These are phyloP conservation scores for Tipula lateralis DNA, from an alignment of 2,888 invertebrate genomes.

Conservation along the genomic window DNA sequence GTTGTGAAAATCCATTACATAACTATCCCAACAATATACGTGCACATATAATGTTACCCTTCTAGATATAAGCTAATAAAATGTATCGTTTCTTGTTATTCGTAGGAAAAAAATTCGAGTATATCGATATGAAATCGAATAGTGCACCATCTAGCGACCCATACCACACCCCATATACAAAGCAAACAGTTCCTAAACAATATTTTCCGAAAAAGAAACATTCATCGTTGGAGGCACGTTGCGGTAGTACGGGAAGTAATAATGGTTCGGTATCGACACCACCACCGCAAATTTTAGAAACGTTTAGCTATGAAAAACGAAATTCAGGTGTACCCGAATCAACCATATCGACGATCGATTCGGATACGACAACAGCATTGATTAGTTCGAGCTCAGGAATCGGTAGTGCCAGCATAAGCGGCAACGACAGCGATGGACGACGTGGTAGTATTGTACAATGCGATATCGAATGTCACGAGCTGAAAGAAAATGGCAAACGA, in stretches of 20 bases:
- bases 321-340: conserved; percentile 29
- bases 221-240: neutral
- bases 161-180: neutral
- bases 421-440: neutral
- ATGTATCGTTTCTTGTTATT: neutral
- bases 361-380: neutral
- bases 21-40: neutral
- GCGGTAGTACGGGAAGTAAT: neutral
- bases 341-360: neutral
- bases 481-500: neutral
- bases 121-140: conserved; percentile 25
- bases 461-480: neutral
- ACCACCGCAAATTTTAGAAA: conserved; percentile 27
- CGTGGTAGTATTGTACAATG: neutral
- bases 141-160: neutral
- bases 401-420: neutral
- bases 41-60: too few relatives aligned
- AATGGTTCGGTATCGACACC: conserved; percentile 25
- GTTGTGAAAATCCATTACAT: neutral
- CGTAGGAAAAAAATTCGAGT: conserved; percentile 43
- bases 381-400: conserved; percentile 27
- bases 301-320: conserved; percentile 26
- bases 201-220: neutral
- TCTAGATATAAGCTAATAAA: too few relatives aligned
- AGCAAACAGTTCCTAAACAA: neutral